Percentiles rank a stretch among this genome's conserved stretches.
Conservation (phyloP, 2,888 invertebrate species). For the Lordiphosa fenestrarum region DNA sequence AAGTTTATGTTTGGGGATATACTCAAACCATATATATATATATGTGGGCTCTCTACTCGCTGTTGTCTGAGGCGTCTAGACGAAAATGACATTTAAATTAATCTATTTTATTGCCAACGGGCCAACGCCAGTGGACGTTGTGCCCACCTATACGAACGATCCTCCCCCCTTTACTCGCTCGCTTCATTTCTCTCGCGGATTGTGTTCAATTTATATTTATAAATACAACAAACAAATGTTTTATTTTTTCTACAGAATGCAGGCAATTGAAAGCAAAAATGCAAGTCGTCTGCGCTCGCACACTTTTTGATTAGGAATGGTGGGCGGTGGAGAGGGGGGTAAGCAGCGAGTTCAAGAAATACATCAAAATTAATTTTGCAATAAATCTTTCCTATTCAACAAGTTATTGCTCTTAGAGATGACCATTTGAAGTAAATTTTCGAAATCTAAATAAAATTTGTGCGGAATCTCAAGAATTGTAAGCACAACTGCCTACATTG, state of each 20-base stretch:
- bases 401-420: no score
- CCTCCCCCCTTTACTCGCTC: constrained; percentile 1
- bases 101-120: constrained; percentile 72
- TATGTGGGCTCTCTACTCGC: constrained; percentile 25
- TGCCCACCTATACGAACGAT: neutral
- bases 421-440: no score
- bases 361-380: no score
- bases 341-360: no score
- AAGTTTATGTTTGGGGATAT: neutral
- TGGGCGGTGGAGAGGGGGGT: neutral
- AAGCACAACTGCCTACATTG: neutral
- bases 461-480: neutral
- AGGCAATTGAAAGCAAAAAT: constrained; percentile 53
- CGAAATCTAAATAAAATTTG: no score
- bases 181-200: constrained; percentile 1
- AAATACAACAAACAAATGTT: constrained; percentile 22
- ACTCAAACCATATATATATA: constrained; percentile 1
- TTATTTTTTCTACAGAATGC: constrained; percentile 44
- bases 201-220: constrained; percentile 45
- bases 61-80: constrained; percentile 59
- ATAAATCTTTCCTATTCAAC: no score
- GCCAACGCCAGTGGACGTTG: constrained; percentile 54
- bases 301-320: constrained; percentile 20
- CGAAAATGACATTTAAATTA: constrained; percentile 77
- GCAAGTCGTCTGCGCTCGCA: constrained; percentile 16